Base-by-base conservation (phyloP, 2,113 vertebrate genomes). In the Burhinus bistriatus region DNA sequence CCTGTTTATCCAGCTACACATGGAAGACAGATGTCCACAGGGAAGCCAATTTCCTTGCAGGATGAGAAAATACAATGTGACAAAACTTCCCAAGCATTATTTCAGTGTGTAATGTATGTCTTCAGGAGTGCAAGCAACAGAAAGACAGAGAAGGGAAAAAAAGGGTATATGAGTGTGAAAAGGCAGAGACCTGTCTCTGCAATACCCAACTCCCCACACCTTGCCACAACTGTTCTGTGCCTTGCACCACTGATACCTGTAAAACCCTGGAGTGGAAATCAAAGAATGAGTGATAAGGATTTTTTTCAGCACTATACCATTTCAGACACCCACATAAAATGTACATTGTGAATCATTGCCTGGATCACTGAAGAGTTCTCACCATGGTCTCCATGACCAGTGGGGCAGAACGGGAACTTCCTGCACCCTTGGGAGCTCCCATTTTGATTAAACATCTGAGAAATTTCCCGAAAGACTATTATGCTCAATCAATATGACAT, bases 401-500 rank as follows among this genome's bases (percentile, higher is more conserved):
- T 16, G 69, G 77, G 78, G 15, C 65, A 75, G 72, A 69, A 83
- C 5, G 6, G 81, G 27, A 91, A 84, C 89, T 94, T 87, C 65
- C 61, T 49, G 6, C 9, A 4, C 79, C 86, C 68, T 89, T 61
- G 58, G 54, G 84, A 97, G 59, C 71, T 90, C 73, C 75, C 4
- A 19, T 91, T 97, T 97, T 85, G 75, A 95, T 94, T 94, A 96
- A 96, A 97, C 68, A 70, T 92, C 90, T 91, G 44, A 97, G 89
- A 91, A 97, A 96, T 92, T 94, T 96, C 95, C 69, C 82, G 51
- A 75, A 96, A 97, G 89, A 86, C 86, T 85, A 75, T 97, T 97
- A 95, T 5, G 18, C 38, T 95, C 87, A 77, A 90, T 98, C 96
- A 97, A 97, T 84, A 96, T 86, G 95, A 93, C 93, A 95, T 90